Percentiles rank a stretch among this genome's conserved stretches.
Evolutionary conservation across 2,113 vertebrate species (phyloP).

Genomic region (Lasiurus borealis): DNA sequence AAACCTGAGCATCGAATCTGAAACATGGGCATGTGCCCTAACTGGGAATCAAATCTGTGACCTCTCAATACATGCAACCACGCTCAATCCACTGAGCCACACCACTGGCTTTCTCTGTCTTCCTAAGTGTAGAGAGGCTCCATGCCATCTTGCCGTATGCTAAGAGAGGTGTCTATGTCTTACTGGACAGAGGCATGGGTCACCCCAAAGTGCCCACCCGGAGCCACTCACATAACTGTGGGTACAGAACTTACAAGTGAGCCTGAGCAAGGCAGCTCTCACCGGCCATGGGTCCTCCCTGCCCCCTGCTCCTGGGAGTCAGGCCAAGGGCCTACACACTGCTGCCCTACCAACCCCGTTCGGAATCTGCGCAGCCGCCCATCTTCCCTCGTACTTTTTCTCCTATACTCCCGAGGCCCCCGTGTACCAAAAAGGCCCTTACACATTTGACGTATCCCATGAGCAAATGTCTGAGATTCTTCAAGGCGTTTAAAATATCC

Average conservation of each 20-base stretch:
- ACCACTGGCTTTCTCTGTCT: background rate
- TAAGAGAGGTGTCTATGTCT: background rate
- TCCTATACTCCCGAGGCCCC: background rate
- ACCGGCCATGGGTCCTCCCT: fast-evolving
- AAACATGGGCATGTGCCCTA: background rate
- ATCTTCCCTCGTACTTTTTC: background rate
- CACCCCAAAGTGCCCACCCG: background rate
- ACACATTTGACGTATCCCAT: background rate
- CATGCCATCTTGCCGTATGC: fast-evolving
- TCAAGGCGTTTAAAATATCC: fast-evolving
- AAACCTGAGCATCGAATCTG: background rate
- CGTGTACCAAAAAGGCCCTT: background rate
- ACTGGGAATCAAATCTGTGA: background rate
- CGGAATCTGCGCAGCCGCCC: background rate
- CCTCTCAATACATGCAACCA: background rate
- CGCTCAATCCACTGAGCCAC: background rate
- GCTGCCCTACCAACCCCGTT: background rate
- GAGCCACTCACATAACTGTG: background rate
- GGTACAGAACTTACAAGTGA: fast-evolving
- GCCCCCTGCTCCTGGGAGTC: too few species aligned
- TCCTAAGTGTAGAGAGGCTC: background rate
- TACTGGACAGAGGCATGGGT: background rate
- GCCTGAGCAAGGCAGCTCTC: background rate
- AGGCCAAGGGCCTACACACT: background rate
- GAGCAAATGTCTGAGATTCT: background rate